A percentile compares a stretch with the other conserved stretches of the same genome.
Conservation (phyloP, 2,888 invertebrate species). For the Erannis defoliaria region DNA sequence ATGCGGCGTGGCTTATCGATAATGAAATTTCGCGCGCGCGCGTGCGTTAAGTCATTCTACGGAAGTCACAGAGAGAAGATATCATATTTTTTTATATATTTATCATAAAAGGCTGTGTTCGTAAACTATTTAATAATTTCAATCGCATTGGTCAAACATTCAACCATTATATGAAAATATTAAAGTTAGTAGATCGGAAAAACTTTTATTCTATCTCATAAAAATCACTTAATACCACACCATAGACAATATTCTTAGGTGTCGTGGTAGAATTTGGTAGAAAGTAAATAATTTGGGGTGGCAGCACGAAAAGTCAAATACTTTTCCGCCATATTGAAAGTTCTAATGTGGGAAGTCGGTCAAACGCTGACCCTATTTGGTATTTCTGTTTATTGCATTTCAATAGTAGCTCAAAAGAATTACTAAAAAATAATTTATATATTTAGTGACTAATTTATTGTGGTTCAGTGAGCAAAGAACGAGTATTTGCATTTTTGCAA, state of each 20-base stretch:
- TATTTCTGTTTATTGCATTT: conserved; percentile 67
- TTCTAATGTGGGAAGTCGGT: conserved; percentile 81
- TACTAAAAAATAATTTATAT: conserved; percentile 64
- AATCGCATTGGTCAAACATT: too few relatives aligned
- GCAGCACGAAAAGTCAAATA: conserved; percentile 74
- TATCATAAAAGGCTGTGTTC: background rate
- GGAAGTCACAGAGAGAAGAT: conserved; percentile 35
- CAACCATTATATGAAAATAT: too few relatives aligned
- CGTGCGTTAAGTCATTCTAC: conserved; percentile 43
- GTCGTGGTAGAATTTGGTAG: background rate
- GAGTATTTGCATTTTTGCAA: conserved; percentile 76
- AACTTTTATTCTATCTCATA: too few relatives aligned
- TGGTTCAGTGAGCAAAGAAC: conserved; percentile 55
- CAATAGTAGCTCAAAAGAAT: conserved; percentile 61
- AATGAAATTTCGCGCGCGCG: conserved; percentile 83
- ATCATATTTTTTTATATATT: background rate
- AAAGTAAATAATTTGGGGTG: conserved; percentile 32
- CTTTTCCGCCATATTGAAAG: conserved; percentile 82
- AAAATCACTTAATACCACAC: too few relatives aligned
- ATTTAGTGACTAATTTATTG: conserved; percentile 64
- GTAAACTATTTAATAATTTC: background rate
- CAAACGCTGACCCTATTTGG: conserved; percentile 81
- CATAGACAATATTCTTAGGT: background rate
- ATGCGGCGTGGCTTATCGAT: conserved; percentile 66
- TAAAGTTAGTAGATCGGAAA: too few relatives aligned